A percentile compares a stretch with the other conserved stretches of the same genome.
Conservation (phyloP, 2,888 invertebrate species). For the Apodemia duryi region DNA sequence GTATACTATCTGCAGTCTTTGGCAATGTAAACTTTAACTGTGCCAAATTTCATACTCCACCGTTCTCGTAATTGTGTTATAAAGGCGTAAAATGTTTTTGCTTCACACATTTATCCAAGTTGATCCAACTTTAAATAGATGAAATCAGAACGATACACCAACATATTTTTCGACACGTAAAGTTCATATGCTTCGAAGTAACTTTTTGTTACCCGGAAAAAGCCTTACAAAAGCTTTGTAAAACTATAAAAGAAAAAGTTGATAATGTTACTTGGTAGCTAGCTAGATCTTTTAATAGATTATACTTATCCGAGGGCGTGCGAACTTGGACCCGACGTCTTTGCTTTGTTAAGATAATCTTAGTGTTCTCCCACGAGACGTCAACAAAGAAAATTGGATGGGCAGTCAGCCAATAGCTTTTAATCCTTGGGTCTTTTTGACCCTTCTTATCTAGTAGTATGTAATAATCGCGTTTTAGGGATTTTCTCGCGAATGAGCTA, state of each 20-base stretch:
- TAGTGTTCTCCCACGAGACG: slow-evolving; percentile 62
- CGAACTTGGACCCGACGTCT: slow-evolving; percentile 52
- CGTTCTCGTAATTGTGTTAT: too few species aligned
- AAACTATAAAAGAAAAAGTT: slow-evolving; percentile 33
- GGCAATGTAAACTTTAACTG: too few species aligned
- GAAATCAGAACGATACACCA: background rate
- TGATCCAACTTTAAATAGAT: background rate
- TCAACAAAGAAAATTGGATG: slow-evolving; percentile 79
- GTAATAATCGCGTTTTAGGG: slow-evolving; percentile 61
- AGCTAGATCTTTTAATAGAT: slow-evolving; percentile 43
- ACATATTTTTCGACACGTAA: background rate
- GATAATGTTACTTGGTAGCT: slow-evolving; percentile 44
- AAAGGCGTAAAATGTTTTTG: too few species aligned
- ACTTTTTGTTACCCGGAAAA: background rate
- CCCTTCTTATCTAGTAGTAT: slow-evolving; percentile 64
- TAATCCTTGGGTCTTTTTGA: slow-evolving; percentile 72
- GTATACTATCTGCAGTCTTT: too few species aligned
- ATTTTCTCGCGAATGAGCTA: slow-evolving; percentile 40
- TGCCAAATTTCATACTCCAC: too few species aligned
- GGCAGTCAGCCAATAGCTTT: slow-evolving; percentile 76
- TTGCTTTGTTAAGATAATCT: slow-evolving; percentile 76
- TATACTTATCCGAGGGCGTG: slow-evolving; percentile 49
- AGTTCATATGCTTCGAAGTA: background rate
- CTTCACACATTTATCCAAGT: background rate
- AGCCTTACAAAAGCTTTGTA: background rate